Evolutionary conservation across 2,113 vertebrate genomes (phyloP).

Genomic region (Cheilinus undulatus): DNA sequence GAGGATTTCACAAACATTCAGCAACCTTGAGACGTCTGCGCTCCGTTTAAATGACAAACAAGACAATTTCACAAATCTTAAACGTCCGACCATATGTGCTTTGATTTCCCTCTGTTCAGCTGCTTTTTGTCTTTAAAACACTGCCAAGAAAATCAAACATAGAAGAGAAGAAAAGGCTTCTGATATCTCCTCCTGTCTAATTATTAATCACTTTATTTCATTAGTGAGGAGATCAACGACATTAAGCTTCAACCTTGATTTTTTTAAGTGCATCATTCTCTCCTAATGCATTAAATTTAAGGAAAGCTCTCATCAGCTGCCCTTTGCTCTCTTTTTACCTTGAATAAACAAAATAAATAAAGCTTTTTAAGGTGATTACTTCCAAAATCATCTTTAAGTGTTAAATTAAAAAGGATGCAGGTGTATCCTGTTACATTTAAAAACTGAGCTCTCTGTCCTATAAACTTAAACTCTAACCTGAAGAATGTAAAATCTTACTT

Average conservation of each 20-base stretch:
- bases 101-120: constrained; percentile 55
- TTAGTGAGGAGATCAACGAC: constrained; percentile 58
- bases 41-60: constrained; percentile 53
- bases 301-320: constrained; percentile 52
- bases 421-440: constrained; percentile 14
- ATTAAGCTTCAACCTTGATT: constrained; percentile 58
- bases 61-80: constrained; percentile 47
- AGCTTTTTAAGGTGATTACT: constrained; percentile 44
- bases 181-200: constrained; percentile 43
- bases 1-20: constrained; percentile 22
- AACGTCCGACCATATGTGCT: constrained; percentile 60
- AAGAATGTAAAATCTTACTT: background rate
- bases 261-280: constrained; percentile 61
- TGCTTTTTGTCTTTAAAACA: constrained; percentile 63
- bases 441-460: background rate
- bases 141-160: constrained; percentile 60
- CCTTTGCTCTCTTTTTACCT: constrained; percentile 24
- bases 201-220: constrained; percentile 70
- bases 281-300: constrained; percentile 22
- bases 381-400: constrained; percentile 4
- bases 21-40: constrained; percentile 53
- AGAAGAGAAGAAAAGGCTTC: background rate
- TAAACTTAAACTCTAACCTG: constrained; percentile 10
- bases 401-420: constrained; percentile 3
- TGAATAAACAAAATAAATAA: constrained; percentile 30